Base-by-base conservation (phyloP, 2,888 invertebrate species). In the Acanthoscelides obtectus region DNA sequence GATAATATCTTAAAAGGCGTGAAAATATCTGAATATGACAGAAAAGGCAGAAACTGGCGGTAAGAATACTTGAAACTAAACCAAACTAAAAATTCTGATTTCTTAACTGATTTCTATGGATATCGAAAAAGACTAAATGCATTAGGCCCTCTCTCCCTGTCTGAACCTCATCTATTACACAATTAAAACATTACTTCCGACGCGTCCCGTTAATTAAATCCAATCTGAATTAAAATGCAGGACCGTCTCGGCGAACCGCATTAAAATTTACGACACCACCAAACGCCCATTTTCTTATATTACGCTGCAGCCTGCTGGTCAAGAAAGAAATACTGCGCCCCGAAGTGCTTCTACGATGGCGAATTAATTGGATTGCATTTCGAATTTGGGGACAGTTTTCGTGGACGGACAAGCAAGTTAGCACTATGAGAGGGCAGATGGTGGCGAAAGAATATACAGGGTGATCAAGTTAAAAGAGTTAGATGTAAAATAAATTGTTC, bases 311-410 rank as follows among this genome's bases (percentile, higher is more conserved):
- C n/a, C n/a, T n/a, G n/a, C 25, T 70, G 72, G 73, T 72, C 75
- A 75, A 74, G 74, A 72, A 75, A 75, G 75, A 75, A 75, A 73
- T 74, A 75, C 72, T 70, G 71, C 66, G 69, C 64, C 67, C 69
- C 27, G 45, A 45, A 45, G 45, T 45, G 45, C 12, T 45, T 17
- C 45, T 45, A 12, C 45, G 45, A 45, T 45, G 45, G 45, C 45
- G 1, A 45, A 12, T 45, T 45, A 45, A 45, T 45, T 45, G 45
- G 45, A 45, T 45, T 45, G 45, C 17, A 45, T 45, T 45, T 45
- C 45, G 6, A 1, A 6, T 45, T 45, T 3, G 45, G 45, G 45
- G 45, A 45, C 45, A 12, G 45, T 45, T 45, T 45, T 45, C 6
- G 6, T 17, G 45, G 12, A 45, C 45, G 17, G 17, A 45, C 45